A percentile compares a stretch with the other conserved stretches of the same genome.
phyloP scores from a whole-genome alignment of 2,113 vertebrate species.

The Trematocara nigrifrons region DNA sequence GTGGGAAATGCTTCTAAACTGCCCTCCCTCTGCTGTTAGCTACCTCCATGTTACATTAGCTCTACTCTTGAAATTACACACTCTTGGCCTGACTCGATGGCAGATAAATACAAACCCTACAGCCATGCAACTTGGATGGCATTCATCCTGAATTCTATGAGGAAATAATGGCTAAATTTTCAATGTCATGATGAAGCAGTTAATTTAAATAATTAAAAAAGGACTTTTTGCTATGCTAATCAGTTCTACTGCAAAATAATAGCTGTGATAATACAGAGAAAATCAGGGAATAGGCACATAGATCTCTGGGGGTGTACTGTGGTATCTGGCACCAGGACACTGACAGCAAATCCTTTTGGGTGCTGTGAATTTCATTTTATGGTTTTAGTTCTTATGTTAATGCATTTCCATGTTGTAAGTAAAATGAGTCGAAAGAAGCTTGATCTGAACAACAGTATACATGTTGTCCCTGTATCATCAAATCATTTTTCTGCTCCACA shows the following conservation, averaged over 20 bases:
- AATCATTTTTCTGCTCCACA: not conserved
- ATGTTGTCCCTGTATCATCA: not conserved
- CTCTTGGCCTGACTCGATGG: not conserved
- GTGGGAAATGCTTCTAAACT: not conserved
- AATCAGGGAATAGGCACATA: not conserved
- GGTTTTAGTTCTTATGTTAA: not conserved
- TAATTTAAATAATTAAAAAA: not conserved
- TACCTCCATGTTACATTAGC: not conserved
- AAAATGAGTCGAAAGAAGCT: not conserved
- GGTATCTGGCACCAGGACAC: not conserved
- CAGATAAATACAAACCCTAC: not conserved
- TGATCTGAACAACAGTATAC: not conserved
- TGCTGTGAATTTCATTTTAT: not conserved
- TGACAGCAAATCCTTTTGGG: not conserved
- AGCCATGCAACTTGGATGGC: not conserved
- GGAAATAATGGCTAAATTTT: not conserved
- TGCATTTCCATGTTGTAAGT: not conserved
- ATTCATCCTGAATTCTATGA: not conserved
- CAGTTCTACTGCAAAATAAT: not conserved
- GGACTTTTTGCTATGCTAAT: not conserved
- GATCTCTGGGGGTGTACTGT: not conserved
- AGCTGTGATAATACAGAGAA: not conserved
- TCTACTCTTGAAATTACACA: not conserved
- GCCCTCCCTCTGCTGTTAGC: not conserved
- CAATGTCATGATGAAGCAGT: not conserved